Evolutionary conservation across 2,797 vertebrate genomes (phyloP).

Genomic region (Oreochromis grahami): DNA sequence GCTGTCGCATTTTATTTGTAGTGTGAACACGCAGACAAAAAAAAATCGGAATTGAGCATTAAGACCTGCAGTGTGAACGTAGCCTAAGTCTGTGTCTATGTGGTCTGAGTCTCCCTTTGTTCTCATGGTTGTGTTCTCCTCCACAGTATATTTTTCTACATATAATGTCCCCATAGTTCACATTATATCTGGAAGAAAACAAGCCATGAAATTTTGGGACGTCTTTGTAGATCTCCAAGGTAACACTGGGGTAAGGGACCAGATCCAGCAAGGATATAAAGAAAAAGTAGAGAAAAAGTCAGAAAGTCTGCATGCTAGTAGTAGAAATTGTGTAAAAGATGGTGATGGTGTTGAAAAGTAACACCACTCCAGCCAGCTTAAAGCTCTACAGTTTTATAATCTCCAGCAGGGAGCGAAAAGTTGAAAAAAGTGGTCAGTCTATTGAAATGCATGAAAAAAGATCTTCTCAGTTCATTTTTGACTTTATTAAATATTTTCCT

Average conservation of each 20-base stretch:
- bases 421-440: fast-evolving
- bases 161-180: fast-evolving
- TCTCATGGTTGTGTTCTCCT: not conserved
- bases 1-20: too few species aligned
- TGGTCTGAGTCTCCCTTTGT: not conserved
- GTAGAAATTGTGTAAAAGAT: not conserved
- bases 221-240: not conserved
- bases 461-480: not conserved
- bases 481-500: fast-evolving
- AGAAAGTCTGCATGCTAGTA: fast-evolving
- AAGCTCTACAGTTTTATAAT: not conserved
- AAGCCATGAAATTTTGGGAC: not conserved
- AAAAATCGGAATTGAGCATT: too few species aligned
- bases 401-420: not conserved
- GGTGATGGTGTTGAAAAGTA: fast-evolving
- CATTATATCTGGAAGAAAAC: not conserved
- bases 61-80: too few species aligned
- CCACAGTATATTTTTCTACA: not conserved
- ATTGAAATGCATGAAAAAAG: fast-evolving
- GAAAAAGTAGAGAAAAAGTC: not conserved
- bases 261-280: not conserved
- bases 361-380: fast-evolving
- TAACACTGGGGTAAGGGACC: not conserved
- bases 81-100: not conserved
- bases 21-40: too few species aligned